Conservation (phyloP, 1,140 invertebrate genomes). For the Cyclina sinensis region DNA sequence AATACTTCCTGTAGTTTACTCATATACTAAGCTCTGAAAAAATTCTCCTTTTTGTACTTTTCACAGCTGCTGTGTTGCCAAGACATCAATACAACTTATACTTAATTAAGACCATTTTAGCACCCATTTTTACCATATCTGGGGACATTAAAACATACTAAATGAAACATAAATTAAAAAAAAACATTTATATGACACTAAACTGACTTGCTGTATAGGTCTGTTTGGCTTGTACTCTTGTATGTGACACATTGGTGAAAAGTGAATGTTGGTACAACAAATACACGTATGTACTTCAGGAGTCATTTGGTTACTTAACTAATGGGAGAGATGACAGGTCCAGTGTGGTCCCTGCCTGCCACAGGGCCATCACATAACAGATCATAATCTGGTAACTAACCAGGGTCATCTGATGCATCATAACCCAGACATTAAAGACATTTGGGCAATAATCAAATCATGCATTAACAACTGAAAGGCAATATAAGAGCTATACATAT, state of each 20-base stretch:
- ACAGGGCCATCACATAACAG: constrained; percentile 2
- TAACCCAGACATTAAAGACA: constrained; percentile 9
- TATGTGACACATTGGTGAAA: background rate
- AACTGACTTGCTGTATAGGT: background rate
- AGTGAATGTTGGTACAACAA: background rate
- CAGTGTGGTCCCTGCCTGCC: background rate
- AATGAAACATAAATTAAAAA: background rate
- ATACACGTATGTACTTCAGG: background rate
- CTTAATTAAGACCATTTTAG: no score
- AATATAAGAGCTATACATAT: constrained; percentile 13
- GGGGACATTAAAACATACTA: background rate
- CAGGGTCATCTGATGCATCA: constrained; percentile 8
- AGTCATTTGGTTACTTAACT: constrained; percentile 33
- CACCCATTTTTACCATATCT: background rate
- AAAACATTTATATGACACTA: constrained; percentile 18
- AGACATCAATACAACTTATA: no score
- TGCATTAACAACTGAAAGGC: constrained; percentile 17
- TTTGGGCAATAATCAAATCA: constrained; percentile 28
- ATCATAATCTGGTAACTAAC: constrained; percentile 25
- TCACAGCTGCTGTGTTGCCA: no score
- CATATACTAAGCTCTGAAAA: no score
- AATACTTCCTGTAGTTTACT: no score
- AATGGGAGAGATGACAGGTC: constrained; percentile 25
- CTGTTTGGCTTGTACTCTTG: background rate
- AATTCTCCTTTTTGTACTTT: no score